Conservation (phyloP, 2,888 invertebrate species). For the Acleris holmiana region DNA sequence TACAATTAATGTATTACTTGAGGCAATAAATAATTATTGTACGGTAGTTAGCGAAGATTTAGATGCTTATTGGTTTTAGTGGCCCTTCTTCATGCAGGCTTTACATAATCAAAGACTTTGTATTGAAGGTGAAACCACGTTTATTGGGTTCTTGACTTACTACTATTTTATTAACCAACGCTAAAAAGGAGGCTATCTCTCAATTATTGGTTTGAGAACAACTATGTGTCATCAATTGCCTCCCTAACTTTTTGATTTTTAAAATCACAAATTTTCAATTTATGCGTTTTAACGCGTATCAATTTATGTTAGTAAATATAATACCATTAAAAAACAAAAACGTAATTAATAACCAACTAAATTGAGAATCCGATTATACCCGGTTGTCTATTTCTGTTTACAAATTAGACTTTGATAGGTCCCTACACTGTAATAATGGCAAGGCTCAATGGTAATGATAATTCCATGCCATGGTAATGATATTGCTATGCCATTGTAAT, state of each 20-base stretch:
- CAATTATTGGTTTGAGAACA: no score
- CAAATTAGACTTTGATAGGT: neutral
- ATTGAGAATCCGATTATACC: slow-evolving; percentile 5
- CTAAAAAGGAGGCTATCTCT: no score
- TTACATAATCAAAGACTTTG: no score
- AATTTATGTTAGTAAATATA: neutral
- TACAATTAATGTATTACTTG: neutral
- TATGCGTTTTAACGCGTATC: no score
- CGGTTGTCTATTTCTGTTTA: slow-evolving; percentile 11
- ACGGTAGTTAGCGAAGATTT: neutral
- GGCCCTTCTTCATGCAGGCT: no score
- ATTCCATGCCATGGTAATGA: neutral
- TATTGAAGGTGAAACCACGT: no score
- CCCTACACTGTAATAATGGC: neutral
- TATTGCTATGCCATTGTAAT: neutral
- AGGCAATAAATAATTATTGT: neutral
- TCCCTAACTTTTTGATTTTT: no score
- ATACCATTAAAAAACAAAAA: no score
- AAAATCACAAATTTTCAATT: no score
- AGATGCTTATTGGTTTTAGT: neutral
- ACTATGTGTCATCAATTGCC: no score
- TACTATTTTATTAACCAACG: no score
- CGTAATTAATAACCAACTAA: neutral
- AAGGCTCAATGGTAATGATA: neutral
- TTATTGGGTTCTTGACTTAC: no score